phyloP scores from a whole-genome alignment of 2,797 vertebrate species.

The Acipenser ruthenus region DNA sequence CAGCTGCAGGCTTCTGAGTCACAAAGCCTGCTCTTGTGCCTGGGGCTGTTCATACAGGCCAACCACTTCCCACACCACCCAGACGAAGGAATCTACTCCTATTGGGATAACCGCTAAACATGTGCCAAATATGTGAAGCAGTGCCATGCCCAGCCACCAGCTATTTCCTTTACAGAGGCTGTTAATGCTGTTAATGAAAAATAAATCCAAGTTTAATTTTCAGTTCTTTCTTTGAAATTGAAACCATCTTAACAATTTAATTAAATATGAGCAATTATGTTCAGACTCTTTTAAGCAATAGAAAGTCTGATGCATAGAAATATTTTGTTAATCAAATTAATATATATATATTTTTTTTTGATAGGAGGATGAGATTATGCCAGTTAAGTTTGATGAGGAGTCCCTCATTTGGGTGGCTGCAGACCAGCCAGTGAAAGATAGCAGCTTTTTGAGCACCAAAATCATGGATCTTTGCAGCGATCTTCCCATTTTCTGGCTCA shows the following conservation, averaged over 20 bases:
- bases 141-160: conserved; percentile 27
- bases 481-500: conserved; percentile 86
- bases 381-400: conserved; percentile 76
- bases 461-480: conserved; percentile 75
- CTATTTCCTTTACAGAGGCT: conserved; percentile 7
- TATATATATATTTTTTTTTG: conserved; percentile 14
- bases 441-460: conserved; percentile 73
- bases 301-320: too few species aligned
- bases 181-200: too few species aligned
- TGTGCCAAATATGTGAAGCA: conserved; percentile 26
- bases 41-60: conserved; percentile 3
- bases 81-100: conserved; percentile 7
- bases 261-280: too few species aligned
- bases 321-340: too few species aligned
- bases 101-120: conserved; percentile 20
- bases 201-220: too few species aligned
- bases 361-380: conserved; percentile 82
- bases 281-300: too few species aligned
- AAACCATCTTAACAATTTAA: too few species aligned
- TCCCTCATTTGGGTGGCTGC: conserved; percentile 79
- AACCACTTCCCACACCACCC: conserved; percentile 5
- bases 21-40: conserved; percentile 1
- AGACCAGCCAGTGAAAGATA: conserved; percentile 75
- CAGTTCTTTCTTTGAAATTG: too few species aligned
- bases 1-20: not conserved